A percentile compares a stretch with the other conserved stretches of the same genome.
These are phyloP conservation scores for Chiridota heheva DNA, from an alignment of 35 echinoderm and acorn worm genomes.

Conservation along the genomic window DNA sequence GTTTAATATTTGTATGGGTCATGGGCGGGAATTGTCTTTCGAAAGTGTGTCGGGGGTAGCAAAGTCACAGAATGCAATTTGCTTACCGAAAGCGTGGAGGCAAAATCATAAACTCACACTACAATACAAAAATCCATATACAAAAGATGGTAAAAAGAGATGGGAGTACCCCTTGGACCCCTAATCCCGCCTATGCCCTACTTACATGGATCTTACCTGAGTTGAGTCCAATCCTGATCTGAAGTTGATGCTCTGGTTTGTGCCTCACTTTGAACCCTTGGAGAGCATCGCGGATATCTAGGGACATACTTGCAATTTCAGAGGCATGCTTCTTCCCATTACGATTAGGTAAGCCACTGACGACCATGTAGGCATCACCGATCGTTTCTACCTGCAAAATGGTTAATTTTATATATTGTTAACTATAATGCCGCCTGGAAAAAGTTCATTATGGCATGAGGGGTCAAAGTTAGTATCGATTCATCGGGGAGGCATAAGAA, in stretches of 20 bases:
- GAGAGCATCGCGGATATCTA: conserved; percentile 42
- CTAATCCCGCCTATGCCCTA: neutral
- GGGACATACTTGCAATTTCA: conserved; percentile 68
- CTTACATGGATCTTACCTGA: conserved; percentile 45
- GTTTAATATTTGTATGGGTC: no score
- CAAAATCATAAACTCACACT: no score
- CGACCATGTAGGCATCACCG: conserved; percentile 90
- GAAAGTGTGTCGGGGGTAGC: no score
- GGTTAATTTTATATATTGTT: neutral
- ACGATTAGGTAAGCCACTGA: conserved; percentile 58
- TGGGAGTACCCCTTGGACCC: neutral
- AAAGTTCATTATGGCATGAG: neutral
- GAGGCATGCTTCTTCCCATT: conserved; percentile 62
- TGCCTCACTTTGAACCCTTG: conserved; percentile 58
- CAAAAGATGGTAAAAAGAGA: no score
- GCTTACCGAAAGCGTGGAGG: no score
- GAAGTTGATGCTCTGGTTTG: conserved; percentile 41
- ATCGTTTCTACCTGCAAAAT: conserved; percentile 74
- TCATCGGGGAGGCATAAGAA: no score
- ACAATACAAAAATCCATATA: no score
- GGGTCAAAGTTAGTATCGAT: no score
- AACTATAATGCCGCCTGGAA: no score
- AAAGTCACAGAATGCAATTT: no score
- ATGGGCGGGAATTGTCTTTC: no score
- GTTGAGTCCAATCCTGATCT: conserved; percentile 66